Evolutionary conservation across 2,888 invertebrate species (phyloP).

Genomic region (Microctonus brassicae): DNA sequence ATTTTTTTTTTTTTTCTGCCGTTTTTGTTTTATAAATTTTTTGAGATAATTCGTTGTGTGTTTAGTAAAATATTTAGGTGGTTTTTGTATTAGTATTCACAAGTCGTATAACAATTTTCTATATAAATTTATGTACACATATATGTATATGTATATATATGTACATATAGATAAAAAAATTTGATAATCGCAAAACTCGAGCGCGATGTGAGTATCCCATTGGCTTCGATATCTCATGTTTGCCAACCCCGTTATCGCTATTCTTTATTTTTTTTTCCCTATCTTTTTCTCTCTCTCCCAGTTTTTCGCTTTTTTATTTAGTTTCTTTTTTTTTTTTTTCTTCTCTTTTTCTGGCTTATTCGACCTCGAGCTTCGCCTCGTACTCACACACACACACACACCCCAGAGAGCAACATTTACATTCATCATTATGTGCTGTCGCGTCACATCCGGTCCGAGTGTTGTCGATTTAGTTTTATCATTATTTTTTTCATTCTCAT

Average conservation of each 20-base stretch:
- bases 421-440: slow-evolving; percentile 61
- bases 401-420: slow-evolving; percentile 54
- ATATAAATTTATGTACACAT: too few relatives aligned
- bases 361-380: slow-evolving; percentile 6
- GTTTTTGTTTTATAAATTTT: background rate
- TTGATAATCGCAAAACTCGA: background rate
- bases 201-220: background rate
- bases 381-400: slow-evolving; percentile 37
- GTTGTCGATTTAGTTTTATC: slow-evolving; percentile 50
- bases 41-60: too few relatives aligned
- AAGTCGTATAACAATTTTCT: too few relatives aligned
- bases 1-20: too few relatives aligned
- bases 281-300: slow-evolving; percentile 43
- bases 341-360: slow-evolving; percentile 23
- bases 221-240: slow-evolving; percentile 62
- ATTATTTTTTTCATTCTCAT: background rate
- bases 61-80: too few relatives aligned
- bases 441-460: slow-evolving; percentile 58
- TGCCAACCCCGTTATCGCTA: slow-evolving; percentile 68
- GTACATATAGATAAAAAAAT: background rate
- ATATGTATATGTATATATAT: background rate
- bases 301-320: slow-evolving; percentile 21
- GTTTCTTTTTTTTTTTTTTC: background rate
- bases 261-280: slow-evolving; percentile 49
- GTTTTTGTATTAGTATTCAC: too few relatives aligned